Percentiles rank a stretch among this genome's conserved stretches.
phyloP scores from a whole-genome alignment of 2,888 invertebrate species.

The Agrochola macilenta region DNA sequence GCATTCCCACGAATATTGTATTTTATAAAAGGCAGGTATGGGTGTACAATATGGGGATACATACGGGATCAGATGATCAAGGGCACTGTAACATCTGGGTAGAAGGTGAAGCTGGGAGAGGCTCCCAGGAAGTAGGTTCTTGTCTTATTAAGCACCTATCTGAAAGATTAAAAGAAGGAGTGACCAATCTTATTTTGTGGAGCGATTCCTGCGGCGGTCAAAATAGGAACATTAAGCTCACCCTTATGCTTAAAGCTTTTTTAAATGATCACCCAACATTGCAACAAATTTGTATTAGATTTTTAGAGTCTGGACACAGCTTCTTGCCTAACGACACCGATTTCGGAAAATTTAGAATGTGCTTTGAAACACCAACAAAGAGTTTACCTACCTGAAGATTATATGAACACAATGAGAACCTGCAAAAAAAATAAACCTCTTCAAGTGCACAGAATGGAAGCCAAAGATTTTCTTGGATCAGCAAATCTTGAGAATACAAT shows the following conservation, averaged over 20 bases:
- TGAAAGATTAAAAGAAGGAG: constrained; percentile 35
- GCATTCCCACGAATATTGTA: constrained; percentile 47
- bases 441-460: constrained; percentile 47
- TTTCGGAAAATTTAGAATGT: constrained; percentile 48
- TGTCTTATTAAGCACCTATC: constrained; percentile 41
- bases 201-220: constrained; percentile 49
- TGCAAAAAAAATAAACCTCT: constrained; percentile 53
- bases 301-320: constrained; percentile 40
- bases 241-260: constrained; percentile 48
- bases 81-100: constrained; percentile 50
- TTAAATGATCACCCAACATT: constrained; percentile 14
- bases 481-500: constrained; percentile 15
- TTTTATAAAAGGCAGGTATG: constrained; percentile 47
- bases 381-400: constrained; percentile 48
- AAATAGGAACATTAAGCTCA: constrained; percentile 51
- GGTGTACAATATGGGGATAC: constrained; percentile 50
- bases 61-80: constrained; percentile 42
- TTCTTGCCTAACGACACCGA: constrained; percentile 48
- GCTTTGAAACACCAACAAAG: constrained; percentile 51
- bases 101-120: constrained; percentile 55
- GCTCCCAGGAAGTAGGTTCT: constrained; percentile 51
- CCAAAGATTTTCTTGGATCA: constrained; percentile 45
- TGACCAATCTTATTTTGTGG: constrained; percentile 40
- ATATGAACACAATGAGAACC: constrained; percentile 43
- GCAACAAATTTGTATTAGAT: constrained; percentile 6